phyloP scores from a whole-genome alignment of 1,140 invertebrate species.

The Neomicropteryx cornuta region DNA sequence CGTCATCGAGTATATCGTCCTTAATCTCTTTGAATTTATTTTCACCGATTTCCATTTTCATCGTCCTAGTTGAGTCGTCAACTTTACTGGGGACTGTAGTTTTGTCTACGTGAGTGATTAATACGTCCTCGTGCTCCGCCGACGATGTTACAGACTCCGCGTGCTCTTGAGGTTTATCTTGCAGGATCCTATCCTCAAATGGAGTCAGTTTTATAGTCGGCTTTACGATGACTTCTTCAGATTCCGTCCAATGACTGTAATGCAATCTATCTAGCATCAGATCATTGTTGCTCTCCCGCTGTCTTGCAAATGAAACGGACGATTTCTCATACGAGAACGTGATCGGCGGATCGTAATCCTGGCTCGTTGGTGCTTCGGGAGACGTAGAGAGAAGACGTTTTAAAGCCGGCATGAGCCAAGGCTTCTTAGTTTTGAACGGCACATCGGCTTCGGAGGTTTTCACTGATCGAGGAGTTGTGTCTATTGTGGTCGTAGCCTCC shows the following conservation, averaged over 20 bases:
- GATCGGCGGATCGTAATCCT: conserved; percentile 16
- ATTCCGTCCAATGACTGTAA: conserved; percentile 12
- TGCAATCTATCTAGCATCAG: conserved; percentile 13
- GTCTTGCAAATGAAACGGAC: conserved; percentile 9
- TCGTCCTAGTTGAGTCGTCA: conserved; percentile 6
- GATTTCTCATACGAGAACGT: conserved; percentile 18
- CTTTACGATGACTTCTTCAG: no score
- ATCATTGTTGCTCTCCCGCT: conserved; percentile 13
- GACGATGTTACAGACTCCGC: conserved; percentile 1
- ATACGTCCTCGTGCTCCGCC: not conserved
- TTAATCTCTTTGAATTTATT: conserved; percentile 24
- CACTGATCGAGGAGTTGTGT: no score
- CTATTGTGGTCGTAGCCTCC: no score
- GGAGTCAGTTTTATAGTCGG: no score
- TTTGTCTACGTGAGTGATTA: no score
- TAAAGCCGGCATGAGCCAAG: conserved; percentile 13
- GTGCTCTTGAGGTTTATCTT: not conserved
- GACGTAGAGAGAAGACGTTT: conserved; percentile 15
- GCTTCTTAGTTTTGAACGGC: conserved; percentile 5
- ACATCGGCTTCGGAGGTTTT: no score
- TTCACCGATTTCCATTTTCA: conserved; percentile 8
- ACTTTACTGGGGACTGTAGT: not conserved
- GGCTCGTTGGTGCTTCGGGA: conserved; percentile 14
- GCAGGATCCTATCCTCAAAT: conserved; percentile 2
- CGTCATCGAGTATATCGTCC: conserved; percentile 21